Conservation (phyloP, 2,888 invertebrate species). For the Hirtodrosophila trivittata region DNA sequence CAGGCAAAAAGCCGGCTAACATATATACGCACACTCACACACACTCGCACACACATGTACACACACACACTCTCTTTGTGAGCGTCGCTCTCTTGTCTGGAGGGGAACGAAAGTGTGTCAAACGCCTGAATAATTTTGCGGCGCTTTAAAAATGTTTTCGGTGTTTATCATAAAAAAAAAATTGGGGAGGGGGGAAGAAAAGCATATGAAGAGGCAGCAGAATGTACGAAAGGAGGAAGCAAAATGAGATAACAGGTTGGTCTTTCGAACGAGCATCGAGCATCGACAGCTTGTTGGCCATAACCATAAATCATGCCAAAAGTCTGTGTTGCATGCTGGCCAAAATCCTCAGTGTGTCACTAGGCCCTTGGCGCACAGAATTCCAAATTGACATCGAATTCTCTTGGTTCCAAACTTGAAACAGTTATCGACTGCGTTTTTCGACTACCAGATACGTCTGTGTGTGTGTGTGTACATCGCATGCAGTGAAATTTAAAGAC, state of each 20-base stretch:
- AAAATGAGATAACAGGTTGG: conserved; percentile 67
- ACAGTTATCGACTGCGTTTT: conserved; percentile 62
- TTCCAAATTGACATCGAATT: conserved; percentile 16
- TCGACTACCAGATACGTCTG: not conserved
- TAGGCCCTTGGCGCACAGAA: conserved; percentile 40
- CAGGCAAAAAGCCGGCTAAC: conserved; percentile 39
- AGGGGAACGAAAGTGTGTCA: conserved; percentile 75
- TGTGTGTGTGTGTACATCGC: conserved; percentile 25
- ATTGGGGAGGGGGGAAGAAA: conserved; percentile 4
- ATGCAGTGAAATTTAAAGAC: conserved; percentile 71
- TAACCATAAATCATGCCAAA: conserved; percentile 51
- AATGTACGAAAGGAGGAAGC: conserved; percentile 19
- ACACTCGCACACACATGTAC: conserved; percentile 9
- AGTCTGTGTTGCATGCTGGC: conserved; percentile 41
- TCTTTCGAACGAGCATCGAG: conserved; percentile 1
- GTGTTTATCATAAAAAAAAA: conserved; percentile 38
- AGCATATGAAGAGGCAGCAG: conserved; percentile 10
- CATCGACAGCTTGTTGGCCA: conserved; percentile 8
- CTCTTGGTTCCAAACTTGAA: conserved; percentile 24
- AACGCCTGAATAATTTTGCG: conserved; percentile 71
- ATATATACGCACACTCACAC: conserved; percentile 10
- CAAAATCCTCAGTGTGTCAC: conserved; percentile 26
- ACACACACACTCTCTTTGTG: conserved; percentile 6
- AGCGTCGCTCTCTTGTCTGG: conserved; percentile 28
- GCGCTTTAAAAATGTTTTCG: conserved; percentile 54